Conservation (phyloP, 2,888 invertebrate genomes). For the Rotaria magnacalcarata region DNA sequence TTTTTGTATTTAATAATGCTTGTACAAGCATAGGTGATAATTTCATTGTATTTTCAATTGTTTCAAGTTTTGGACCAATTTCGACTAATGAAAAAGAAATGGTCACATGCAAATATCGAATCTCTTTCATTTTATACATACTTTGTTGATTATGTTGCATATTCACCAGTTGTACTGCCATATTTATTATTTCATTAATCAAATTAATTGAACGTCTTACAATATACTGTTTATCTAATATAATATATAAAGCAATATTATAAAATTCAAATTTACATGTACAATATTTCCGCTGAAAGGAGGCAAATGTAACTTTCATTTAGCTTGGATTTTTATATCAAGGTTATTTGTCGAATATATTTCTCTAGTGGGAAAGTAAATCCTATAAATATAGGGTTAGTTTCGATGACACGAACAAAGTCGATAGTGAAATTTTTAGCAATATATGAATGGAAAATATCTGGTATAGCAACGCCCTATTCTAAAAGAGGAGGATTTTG, state of each 20-base stretch:
- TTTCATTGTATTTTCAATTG: slow-evolving; percentile 95
- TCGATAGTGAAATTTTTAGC: too few species aligned
- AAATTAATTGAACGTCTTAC: slow-evolving; percentile 82
- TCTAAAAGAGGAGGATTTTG: too few species aligned
- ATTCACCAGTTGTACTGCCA: background rate
- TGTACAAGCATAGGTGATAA: slow-evolving; percentile 93
- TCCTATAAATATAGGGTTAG: too few species aligned
- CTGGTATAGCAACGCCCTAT: too few species aligned
- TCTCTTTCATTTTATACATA: background rate
- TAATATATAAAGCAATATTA: background rate
- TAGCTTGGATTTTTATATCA: too few species aligned
- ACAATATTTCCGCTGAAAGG: too few species aligned
- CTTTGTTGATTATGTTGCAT: background rate
- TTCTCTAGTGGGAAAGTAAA: too few species aligned
- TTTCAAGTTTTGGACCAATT: slow-evolving; percentile 67
- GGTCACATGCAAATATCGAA: background rate
- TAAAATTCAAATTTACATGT: slow-evolving; percentile 59
- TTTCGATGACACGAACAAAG: too few species aligned
- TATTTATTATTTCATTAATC: slow-evolving; percentile 77
- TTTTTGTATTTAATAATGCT: slow-evolving; percentile 88
- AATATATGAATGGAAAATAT: background rate
- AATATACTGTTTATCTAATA: slow-evolving; percentile 58
- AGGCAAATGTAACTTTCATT: too few species aligned
- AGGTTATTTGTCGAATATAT: too few species aligned
- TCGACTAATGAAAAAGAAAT: background rate